These are phyloP conservation scores for Eretmochelys imbricata DNA, from an alignment of 2,113 vertebrate species.

Conservation along the genomic window DNA sequence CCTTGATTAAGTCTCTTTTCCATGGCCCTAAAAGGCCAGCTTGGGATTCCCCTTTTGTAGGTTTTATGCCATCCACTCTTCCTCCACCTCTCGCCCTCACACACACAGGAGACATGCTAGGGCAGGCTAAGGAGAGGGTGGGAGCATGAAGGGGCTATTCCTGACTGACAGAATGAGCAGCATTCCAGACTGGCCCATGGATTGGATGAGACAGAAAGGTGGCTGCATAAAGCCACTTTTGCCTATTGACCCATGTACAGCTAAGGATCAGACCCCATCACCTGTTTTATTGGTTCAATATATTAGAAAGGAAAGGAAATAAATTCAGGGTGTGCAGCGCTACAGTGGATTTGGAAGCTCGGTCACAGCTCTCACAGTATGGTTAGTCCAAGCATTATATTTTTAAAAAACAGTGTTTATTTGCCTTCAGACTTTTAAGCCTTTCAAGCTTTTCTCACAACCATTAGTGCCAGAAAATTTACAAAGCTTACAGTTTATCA, in stretches of 20 bases:
- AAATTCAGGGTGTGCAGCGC: not conserved
- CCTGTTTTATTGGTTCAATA: not conserved
- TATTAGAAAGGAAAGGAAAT: not conserved
- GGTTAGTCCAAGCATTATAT: not conserved
- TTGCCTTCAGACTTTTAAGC: not conserved
- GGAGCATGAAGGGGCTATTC: not conserved
- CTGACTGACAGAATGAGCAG: not conserved
- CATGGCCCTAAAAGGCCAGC: not conserved
- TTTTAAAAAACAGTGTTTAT: not conserved
- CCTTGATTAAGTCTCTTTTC: slow-evolving; percentile 16
- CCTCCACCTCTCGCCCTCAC: not conserved
- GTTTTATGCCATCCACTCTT: not conserved
- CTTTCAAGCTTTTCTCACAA: not conserved
- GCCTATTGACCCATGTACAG: not conserved
- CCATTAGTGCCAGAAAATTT: not conserved
- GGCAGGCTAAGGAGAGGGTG: not conserved
- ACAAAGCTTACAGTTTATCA: not conserved
- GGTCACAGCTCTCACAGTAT: not conserved
- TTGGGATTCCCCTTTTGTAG: not conserved
- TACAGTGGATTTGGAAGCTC: not conserved
- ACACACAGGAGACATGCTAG: not conserved
- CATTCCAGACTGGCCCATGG: not conserved
- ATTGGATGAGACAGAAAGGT: not conserved
- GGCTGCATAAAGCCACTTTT: not conserved
- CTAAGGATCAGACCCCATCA: not conserved